Base-by-base conservation (phyloP, 2,888 invertebrate species). In the Nymphalis c-album region DNA sequence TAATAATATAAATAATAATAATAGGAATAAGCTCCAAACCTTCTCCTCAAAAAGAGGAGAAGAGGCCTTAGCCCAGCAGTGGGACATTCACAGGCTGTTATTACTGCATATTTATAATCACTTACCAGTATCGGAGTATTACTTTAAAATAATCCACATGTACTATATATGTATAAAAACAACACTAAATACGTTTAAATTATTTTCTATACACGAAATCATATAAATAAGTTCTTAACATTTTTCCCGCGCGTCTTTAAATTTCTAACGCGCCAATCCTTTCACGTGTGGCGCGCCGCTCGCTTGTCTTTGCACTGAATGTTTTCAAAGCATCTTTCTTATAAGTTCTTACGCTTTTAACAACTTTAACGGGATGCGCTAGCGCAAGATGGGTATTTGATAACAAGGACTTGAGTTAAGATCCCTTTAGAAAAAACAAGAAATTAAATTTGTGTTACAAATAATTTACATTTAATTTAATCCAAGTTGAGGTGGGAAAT, bases 231-330 rank as follows among this genome's bases (percentile, higher is more conserved):
- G 59, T 64, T 61, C 48, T 64, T 48, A 59, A 62, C 68, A 68
- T 68, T 58, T 69, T 69, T 68, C 83, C 84, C 85, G 84, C 80
- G 80, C 67, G 73, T 75, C 71, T 79, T 75, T 63, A 63, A 72
- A 73, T 69, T 40, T 72, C 63, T 72, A 77, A 78, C 75, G 80
- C 77, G 73, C 74, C 74, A 75, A 75, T 76, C 74, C 73, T 72
- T 68, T 71, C 51, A 77, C 85, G 86, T 82, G 80, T 83, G 77
- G 74, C 78, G 75, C 72, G 72, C 76, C 73, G 80, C 84, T 83
- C 85, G 84, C 77, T 81, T 79, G 72, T 83, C 82, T 87, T 82
- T 81, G 80, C 76, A 89, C 90, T 90, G 86, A 86, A 78, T 84
- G 76, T 80, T 83, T 84, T 84, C 80, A 80, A 83, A 77, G 73